These are phyloP conservation scores for Origma solitaria DNA, from an alignment of 2,113 vertebrate genomes.

Conservation along the genomic window DNA sequence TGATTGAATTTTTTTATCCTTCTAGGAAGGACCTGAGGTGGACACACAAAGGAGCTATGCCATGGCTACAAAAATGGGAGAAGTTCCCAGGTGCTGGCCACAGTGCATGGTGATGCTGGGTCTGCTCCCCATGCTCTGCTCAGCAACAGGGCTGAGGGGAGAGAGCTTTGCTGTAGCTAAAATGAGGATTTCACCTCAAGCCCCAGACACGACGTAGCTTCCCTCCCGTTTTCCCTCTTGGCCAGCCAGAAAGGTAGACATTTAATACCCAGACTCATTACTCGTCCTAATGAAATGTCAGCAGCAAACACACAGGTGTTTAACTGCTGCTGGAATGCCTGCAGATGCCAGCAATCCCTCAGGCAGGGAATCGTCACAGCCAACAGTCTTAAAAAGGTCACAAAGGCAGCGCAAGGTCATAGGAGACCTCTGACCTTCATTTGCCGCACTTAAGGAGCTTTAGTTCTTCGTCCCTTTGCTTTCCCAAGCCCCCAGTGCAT, in stretches of 20 bases:
- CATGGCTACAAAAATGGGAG: background rate
- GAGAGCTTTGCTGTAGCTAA: background rate
- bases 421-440: conserved; percentile 44
- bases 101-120: rapidly evolving
- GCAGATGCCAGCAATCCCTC: conserved; percentile 20
- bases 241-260: background rate
- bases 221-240: background rate
- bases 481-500: background rate
- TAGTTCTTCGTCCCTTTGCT: background rate
- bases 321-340: conserved; percentile 18
- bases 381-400: conserved; percentile 46
- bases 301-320: conserved; percentile 19
- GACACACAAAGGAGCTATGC: background rate
- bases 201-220: background rate
- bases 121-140: background rate
- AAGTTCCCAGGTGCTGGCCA: background rate
- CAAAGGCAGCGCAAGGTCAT: background rate
- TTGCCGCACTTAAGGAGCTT: background rate
- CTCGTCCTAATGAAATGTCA: conserved; percentile 41
- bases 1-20: background rate
- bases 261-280: conserved; percentile 14
- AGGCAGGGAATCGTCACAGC: conserved; percentile 12
- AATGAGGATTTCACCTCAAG: background rate
- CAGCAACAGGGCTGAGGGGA: background rate
- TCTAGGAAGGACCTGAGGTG: background rate